phyloP scores from a whole-genome alignment of 2,797 vertebrate genomes.

The Molossus alvarezi region DNA sequence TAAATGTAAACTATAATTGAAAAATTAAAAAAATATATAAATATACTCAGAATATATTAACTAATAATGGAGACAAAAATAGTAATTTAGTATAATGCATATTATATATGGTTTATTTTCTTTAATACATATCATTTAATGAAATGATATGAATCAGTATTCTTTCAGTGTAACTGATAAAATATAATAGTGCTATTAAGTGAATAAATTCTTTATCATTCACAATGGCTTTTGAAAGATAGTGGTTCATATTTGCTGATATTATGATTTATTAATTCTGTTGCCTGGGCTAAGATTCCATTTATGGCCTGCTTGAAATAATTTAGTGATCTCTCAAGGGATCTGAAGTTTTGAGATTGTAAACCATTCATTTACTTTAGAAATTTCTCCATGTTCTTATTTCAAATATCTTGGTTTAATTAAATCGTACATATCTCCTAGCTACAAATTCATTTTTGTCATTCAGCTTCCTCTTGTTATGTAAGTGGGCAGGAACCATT shows the following conservation, averaged over 20 bases:
- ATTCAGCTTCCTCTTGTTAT: neutral
- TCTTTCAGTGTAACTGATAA: neutral
- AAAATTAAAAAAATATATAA: neutral
- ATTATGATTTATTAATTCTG: constrained; percentile 66
- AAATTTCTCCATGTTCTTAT: constrained; percentile 5
- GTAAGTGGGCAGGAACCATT: neutral
- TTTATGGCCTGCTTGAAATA: constrained; percentile 28
- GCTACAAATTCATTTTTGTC: constrained; percentile 52
- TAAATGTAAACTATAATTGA: neutral
- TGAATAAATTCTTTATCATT: neutral
- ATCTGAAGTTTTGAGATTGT: constrained; percentile 50
- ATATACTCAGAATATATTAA: neutral
- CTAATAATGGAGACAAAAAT: neutral
- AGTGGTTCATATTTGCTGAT: constrained; percentile 22
- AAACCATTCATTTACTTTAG: constrained; percentile 62
- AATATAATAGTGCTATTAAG: neutral
- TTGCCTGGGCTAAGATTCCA: neutral
- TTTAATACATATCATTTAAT: constrained; percentile 54
- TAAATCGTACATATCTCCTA: neutral
- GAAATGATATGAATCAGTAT: constrained; percentile 32
- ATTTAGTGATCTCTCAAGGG: constrained; percentile 28
- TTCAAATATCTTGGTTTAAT: constrained; percentile 61
- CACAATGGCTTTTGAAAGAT: constrained; percentile 33
- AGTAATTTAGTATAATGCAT: neutral
- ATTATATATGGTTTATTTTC: neutral